These are phyloP conservation scores for Opisthocomus hoazin DNA, from an alignment of 2,113 vertebrate species.

Conservation along the genomic window DNA sequence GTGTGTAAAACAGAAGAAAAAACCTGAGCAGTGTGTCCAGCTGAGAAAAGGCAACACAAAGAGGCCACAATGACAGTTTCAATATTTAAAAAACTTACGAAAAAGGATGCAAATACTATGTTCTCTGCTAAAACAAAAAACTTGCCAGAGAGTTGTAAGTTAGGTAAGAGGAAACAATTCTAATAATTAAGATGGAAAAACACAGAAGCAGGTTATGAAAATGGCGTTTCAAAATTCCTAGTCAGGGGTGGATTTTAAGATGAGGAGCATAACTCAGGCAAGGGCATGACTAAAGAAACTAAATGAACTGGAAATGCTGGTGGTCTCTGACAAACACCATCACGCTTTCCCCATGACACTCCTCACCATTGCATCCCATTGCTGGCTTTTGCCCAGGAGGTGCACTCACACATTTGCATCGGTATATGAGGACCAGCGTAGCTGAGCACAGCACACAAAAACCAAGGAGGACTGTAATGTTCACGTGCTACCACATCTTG, in stretches of 20 bases:
- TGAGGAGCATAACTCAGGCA: background rate
- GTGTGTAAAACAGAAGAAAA: background rate
- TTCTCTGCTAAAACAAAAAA: background rate
- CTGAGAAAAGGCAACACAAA: background rate
- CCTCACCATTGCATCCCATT: rapidly evolving
- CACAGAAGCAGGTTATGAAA: background rate
- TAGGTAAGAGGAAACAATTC: background rate
- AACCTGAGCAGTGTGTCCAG: background rate
- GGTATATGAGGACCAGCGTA: background rate
- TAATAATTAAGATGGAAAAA: background rate
- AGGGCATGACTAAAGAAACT: background rate
- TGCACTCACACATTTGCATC: rapidly evolving
- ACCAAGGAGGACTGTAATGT: background rate
- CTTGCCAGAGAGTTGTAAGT: background rate
- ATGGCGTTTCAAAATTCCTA: background rate
- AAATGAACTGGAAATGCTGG: background rate
- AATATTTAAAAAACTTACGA: background rate
- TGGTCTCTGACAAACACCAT: rapidly evolving
- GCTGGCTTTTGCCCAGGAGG: background rate
- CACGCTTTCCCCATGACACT: background rate
- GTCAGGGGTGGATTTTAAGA: background rate
- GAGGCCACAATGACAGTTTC: background rate
- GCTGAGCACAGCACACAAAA: rapidly evolving
- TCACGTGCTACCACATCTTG: rapidly evolving
- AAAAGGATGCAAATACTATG: background rate